Percentiles rank a stretch among this genome's conserved stretches.
Conservation (phyloP, 2,888 invertebrate genomes). For the Diadegma fenestrale region DNA sequence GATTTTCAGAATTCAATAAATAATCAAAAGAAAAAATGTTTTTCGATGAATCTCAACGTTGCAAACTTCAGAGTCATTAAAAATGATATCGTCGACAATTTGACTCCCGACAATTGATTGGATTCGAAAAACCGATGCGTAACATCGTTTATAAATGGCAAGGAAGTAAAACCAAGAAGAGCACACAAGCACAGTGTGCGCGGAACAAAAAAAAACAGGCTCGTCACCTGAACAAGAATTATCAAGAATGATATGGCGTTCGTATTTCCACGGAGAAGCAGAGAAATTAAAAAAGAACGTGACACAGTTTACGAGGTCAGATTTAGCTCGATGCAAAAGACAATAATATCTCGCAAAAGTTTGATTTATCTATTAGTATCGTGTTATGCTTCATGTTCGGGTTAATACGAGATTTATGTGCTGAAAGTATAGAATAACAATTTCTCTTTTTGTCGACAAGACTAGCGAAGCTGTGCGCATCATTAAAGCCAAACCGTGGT, state of each 20-base stretch:
- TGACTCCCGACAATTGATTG: too few species aligned
- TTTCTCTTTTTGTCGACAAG: conserved; percentile 40
- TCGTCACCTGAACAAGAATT: not conserved
- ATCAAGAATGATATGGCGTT: not conserved
- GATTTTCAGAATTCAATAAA: too few species aligned
- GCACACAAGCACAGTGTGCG: not conserved
- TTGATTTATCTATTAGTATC: not conserved
- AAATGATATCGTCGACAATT: too few species aligned
- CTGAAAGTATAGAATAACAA: conserved; percentile 13
- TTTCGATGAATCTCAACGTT: too few species aligned
- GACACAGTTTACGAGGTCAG: not conserved
- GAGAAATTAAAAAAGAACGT: not conserved
- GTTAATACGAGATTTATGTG: not conserved
- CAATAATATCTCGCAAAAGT: not conserved
- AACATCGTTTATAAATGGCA: not conserved
- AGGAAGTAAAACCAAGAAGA: not conserved
- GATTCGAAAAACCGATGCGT: not conserved
- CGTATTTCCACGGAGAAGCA: not conserved
- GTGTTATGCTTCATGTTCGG: not conserved
- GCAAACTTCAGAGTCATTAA: too few species aligned
- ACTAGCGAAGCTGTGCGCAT: conserved; percentile 15
- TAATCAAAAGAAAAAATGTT: too few species aligned
- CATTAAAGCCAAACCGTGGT: conserved; percentile 19
- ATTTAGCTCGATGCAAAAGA: not conserved
- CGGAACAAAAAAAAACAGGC: not conserved